Percentiles rank a stretch among this genome's conserved stretches.
Conservation (phyloP, 2,888 invertebrate species). For the Tetranychus piercei region DNA sequence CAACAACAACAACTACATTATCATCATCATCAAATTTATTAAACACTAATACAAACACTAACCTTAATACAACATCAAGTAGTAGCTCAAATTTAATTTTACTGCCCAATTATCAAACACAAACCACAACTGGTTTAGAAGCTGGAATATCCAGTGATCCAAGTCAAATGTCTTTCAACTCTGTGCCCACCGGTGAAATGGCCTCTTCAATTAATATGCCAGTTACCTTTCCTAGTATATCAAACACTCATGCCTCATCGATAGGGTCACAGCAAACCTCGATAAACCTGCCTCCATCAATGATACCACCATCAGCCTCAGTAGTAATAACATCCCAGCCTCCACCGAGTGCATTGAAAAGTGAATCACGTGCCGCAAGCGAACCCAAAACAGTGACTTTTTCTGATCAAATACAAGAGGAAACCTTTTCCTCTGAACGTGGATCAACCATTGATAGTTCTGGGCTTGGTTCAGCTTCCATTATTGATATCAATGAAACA, state of each 20-base stretch:
- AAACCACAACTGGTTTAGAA: not conserved
- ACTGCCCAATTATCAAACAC: not conserved
- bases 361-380: slow-evolving; percentile 14
- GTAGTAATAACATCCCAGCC: not conserved
- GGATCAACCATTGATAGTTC: slow-evolving; percentile 1
- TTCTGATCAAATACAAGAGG: slow-evolving; percentile 19
- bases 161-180: slow-evolving; percentile 4
- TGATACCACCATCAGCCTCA: not conserved
- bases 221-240: not conserved
- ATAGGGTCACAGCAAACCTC: not conserved
- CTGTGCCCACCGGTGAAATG: not conserved
- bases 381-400: slow-evolving; percentile 22
- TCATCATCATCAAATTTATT: not conserved
- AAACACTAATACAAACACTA: not conserved
- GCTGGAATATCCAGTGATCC: slow-evolving; percentile 7
- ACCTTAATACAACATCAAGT: not conserved
- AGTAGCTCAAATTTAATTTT: not conserved
- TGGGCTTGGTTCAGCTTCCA: not conserved
- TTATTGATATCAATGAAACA: not conserved
- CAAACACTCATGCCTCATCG: not conserved
- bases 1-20: not conserved
- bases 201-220: not conserved
- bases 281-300: not conserved
- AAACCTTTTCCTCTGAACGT: not conserved
- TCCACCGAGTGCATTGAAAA: slow-evolving; percentile 18